phyloP scores from a whole-genome alignment of 2,888 invertebrate genomes.

The Papilio demoleus region DNA sequence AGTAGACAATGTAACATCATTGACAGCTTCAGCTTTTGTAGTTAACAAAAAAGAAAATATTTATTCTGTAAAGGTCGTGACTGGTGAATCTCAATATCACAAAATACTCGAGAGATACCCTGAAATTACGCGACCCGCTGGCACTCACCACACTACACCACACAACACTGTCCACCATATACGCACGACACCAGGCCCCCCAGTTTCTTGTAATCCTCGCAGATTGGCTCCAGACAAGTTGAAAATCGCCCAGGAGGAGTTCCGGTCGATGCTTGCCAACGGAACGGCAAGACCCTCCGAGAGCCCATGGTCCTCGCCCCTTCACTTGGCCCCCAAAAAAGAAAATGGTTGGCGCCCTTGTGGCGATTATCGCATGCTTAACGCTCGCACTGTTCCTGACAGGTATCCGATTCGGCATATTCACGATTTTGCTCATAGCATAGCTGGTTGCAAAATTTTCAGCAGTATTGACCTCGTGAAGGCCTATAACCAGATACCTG shows the following conservation, averaged over 20 bases:
- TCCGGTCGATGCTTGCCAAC: slow-evolving; percentile 37
- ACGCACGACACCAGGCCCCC: slow-evolving; percentile 42
- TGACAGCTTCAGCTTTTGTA: not conserved
- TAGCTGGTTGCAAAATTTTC: slow-evolving; percentile 42
- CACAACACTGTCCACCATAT: slow-evolving; percentile 42
- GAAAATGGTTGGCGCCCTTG: slow-evolving; percentile 55
- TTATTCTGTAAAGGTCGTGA: slow-evolving; percentile 4
- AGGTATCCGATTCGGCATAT: slow-evolving; percentile 52
- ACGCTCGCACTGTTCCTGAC: slow-evolving; percentile 53
- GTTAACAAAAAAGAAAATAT: not conserved
- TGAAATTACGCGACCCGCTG: slow-evolving; percentile 36
- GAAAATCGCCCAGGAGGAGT: slow-evolving; percentile 32
- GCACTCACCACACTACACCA: not conserved
- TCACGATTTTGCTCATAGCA: slow-evolving; percentile 41
- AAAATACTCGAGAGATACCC: slow-evolving; percentile 36
- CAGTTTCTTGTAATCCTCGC: slow-evolving; percentile 38
- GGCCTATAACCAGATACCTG: not conserved
- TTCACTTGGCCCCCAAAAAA: slow-evolving; percentile 57
- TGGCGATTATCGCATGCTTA: slow-evolving; percentile 58
- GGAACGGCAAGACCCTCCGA: slow-evolving; percentile 44
- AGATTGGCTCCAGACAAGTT: slow-evolving; percentile 40
- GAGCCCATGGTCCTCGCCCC: slow-evolving; percentile 54
- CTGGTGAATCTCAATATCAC: slow-evolving; percentile 34
- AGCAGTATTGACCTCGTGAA: not conserved
- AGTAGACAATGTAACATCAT: slow-evolving; percentile 42